Evolutionary conservation across 2,888 invertebrate genomes (phyloP), one percentile per base, ranked within the genome.

Genomic region (Neuroscelio doddi): DNA sequence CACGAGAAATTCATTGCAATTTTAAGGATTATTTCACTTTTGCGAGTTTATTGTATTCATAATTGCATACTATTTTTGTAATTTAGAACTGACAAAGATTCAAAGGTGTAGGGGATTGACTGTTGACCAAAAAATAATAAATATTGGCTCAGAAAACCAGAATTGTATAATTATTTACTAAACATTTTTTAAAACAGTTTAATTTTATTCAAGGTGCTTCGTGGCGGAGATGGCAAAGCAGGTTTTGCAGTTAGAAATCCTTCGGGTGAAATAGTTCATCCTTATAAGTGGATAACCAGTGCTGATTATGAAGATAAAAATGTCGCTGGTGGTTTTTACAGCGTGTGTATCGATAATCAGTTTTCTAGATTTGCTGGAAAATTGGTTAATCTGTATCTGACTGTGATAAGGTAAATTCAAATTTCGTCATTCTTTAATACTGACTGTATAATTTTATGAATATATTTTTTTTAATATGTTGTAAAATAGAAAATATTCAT

Each of bases 151-250:
- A n/a, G n/a, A n/a, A n/a, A n/a, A n/a, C n/a, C n/a, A n/a, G n/a
- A n/a, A n/a, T n/a, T n/a, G n/a, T n/a, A n/a, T n/a, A n/a, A n/a
- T n/a, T n/a, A n/a, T n/a, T n/a, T n/a, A n/a, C n/a, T n/a, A n/a
- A n/a, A n/a, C n/a, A n/a, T n/a, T n/a, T n/a, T n/a, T n/a, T n/a
- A n/a, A n/a, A n/a, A n/a, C n/a, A n/a, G n/a, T n/a, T 21, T 21
- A 21, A 21, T 52, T 30, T 42, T 51, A 21, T 10, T 30, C 32
- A 49, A 96, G 95, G 96, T 96, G 15, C 87, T 97, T 70, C 89
- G 95, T 81, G 97, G 97, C 3, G 96, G 96, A 14, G 96, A 97
- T 86, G 95, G 95, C 7, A 95, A 94, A 91, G 95, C 96, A 61
- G 96, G 96, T 1, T 95, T 96, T 81, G 94, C 94, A 0, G 93